Percentiles rank a stretch among this genome's conserved stretches.
Conservation (phyloP, 2,888 invertebrate species). For the Eupithecia insigniata region DNA sequence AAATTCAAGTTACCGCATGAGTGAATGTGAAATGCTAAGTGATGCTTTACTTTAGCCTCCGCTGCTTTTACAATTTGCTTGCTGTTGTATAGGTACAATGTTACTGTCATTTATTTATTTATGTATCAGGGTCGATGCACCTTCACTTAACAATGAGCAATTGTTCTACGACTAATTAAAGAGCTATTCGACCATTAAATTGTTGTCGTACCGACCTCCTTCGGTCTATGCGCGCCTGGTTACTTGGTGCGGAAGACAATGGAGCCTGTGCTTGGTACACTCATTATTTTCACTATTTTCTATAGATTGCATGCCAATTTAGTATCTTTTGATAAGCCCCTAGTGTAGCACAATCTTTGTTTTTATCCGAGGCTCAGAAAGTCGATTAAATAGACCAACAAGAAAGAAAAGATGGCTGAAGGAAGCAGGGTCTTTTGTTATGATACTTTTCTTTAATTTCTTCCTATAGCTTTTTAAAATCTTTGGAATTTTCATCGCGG, state of each 20-base stretch:
- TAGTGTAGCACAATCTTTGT: neutral
- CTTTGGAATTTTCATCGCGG: neutral
- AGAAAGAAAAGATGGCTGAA: neutral
- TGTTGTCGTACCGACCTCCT: constrained; percentile 32
- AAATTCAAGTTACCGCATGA: neutral
- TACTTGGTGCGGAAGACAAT: constrained; percentile 25
- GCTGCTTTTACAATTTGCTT: neutral
- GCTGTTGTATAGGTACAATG: neutral
- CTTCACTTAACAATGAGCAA: constrained; percentile 31
- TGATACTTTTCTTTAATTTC: neutral
- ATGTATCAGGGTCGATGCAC: constrained; percentile 29
- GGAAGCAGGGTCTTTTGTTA: neutral
- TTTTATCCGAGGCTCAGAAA: neutral
- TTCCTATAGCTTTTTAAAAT: neutral
- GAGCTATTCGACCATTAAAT: constrained; percentile 35
- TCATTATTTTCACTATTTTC: constrained; percentile 9
- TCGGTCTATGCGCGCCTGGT: constrained; percentile 38
- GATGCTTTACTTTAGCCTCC: neutral
- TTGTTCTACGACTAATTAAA: constrained; percentile 38
- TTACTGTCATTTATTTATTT: neutral
- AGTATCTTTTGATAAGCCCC: constrained; percentile 2
- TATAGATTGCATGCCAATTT: constrained; percentile 2
- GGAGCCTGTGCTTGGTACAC: neutral
- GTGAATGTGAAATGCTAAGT: neutral
- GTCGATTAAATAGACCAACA: neutral